These are phyloP conservation scores for Odobenus rosmarus DNA, from an alignment of 2,113 vertebrate genomes.

Conservation along the genomic window DNA sequence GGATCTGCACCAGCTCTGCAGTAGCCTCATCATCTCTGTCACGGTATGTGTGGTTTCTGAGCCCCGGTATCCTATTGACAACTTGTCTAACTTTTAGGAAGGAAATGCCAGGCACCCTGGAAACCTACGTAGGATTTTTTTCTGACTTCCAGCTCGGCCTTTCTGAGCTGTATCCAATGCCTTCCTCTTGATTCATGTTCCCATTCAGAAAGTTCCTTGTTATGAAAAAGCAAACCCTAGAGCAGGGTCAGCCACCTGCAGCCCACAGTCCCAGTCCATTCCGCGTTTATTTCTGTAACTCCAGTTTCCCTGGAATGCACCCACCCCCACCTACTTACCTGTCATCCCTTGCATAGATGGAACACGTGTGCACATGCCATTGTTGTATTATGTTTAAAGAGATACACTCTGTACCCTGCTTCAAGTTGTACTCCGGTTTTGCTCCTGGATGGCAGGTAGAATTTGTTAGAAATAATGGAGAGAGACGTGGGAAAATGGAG, in stretches of 20 bases:
- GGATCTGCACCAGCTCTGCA: too few species aligned
- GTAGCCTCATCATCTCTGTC: neutral
- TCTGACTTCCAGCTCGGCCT: neutral
- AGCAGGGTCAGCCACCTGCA: neutral
- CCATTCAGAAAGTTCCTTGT: neutral
- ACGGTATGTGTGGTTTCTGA: neutral
- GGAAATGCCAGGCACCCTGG: neutral
- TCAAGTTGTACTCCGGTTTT: fast-evolving
- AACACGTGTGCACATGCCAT: neutral
- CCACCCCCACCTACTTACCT: neutral
- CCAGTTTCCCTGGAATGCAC: neutral
- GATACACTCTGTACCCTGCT: neutral
- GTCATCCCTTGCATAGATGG: neutral
- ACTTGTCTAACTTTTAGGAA: neutral
- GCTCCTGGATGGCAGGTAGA: neutral
- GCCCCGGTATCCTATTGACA: neutral
- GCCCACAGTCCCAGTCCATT: neutral
- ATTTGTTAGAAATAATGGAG: neutral
- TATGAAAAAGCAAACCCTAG: neutral
- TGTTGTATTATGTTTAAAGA: neutral
- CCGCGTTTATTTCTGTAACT: neutral
- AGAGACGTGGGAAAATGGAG: fast-evolving
- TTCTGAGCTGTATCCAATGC: neutral
- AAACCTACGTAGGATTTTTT: neutral
- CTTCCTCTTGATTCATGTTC: neutral